phyloP scores from a whole-genome alignment of 2,888 invertebrate species.

The Mycalesis mineus region DNA sequence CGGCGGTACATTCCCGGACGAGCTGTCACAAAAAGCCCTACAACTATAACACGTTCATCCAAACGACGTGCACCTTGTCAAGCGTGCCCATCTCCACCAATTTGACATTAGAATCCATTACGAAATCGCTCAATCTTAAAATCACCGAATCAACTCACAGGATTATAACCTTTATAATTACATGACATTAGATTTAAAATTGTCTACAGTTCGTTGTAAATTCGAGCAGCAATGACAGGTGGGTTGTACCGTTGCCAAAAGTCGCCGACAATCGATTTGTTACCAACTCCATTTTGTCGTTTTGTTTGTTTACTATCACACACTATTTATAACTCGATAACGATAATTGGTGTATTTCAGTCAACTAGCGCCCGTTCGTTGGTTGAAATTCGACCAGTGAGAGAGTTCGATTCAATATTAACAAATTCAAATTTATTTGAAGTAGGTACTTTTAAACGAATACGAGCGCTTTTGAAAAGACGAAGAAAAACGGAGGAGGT shows the following conservation, averaged over 20 bases:
- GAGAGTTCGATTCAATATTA: too few relatives aligned
- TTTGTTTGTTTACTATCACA: constrained; percentile 27
- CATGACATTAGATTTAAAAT: constrained; percentile 9
- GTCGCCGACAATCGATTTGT: constrained; percentile 16
- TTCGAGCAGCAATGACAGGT: constrained; percentile 15
- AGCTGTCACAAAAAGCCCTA: background rate
- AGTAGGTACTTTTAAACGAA: too few relatives aligned
- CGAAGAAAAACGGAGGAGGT: too few relatives aligned
- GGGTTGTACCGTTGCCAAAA: constrained; percentile 25
- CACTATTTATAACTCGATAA: constrained; percentile 9
- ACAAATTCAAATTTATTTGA: too few relatives aligned
- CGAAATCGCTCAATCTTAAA: constrained; percentile 1
- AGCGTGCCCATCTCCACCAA: background rate
- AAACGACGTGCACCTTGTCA: background rate
- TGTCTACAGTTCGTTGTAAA: constrained; percentile 16
- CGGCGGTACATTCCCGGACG: background rate
- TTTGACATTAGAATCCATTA: background rate
- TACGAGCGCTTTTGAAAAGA: too few relatives aligned
- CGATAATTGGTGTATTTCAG: too few relatives aligned
- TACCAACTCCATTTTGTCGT: constrained; percentile 11
- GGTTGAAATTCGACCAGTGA: too few relatives aligned
- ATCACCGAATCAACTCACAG: background rate
- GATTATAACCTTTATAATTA: background rate
- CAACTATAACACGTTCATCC: background rate
- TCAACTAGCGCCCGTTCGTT: too few relatives aligned